phyloP scores from a whole-genome alignment of 1,140 invertebrate species.

The Coptotermes formosanus region DNA sequence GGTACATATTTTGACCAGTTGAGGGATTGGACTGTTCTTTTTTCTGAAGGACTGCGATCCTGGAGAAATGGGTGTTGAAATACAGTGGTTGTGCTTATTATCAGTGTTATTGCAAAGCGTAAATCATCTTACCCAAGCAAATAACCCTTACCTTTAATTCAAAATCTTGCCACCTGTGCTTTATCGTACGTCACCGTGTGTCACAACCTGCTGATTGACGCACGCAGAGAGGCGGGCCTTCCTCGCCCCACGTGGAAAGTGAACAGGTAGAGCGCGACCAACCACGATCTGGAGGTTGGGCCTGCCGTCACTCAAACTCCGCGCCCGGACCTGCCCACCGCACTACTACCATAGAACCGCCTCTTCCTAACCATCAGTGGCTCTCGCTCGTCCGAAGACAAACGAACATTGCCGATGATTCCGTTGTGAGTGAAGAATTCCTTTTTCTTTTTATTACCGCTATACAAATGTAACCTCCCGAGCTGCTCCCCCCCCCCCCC shows the following conservation, averaged over 20 bases:
- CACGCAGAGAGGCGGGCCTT: background rate
- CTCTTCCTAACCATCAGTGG: background rate
- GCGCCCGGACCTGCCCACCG: background rate
- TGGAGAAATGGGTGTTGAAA: too few relatives aligned
- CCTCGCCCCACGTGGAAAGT: background rate
- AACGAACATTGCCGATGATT: background rate
- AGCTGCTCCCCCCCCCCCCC: background rate
- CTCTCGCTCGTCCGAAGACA: background rate
- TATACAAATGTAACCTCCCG: slow-evolving; percentile 15
- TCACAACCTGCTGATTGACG: background rate
- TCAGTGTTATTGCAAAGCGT: too few relatives aligned
- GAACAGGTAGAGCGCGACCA: background rate
- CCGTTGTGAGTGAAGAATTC: slow-evolving; percentile 7
- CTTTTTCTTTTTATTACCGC: background rate
- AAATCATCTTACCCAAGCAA: too few relatives aligned
- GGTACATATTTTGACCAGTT: too few relatives aligned
- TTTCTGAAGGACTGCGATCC: too few relatives aligned
- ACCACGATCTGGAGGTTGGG: background rate
- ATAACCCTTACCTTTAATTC: too few relatives aligned
- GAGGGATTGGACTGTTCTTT: too few relatives aligned
- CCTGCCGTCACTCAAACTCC: background rate
- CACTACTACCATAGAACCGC: background rate
- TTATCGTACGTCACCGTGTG: too few relatives aligned
- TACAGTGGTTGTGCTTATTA: too few relatives aligned
- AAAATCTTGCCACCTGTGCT: too few relatives aligned